Base-by-base conservation (phyloP, 2,113 vertebrate genomes). In the Nyctereutes procyonoides region DNA sequence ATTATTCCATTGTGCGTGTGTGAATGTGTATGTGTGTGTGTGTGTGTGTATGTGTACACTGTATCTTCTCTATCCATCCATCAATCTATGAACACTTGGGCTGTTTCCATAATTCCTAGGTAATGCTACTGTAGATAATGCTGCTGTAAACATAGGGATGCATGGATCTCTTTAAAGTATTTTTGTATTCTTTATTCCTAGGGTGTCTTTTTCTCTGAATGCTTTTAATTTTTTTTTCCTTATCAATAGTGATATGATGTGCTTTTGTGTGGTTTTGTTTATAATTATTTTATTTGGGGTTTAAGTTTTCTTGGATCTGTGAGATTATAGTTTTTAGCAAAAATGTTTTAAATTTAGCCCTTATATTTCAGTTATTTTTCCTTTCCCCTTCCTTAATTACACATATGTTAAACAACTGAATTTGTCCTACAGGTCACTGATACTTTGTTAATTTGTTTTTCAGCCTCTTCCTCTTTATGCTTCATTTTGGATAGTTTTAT, bases 401-500 rank as follows among this genome's bases (percentile, higher is more conserved):
- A 30, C 4, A 0, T 81, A 26, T 24, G 28, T 83, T 67, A 62
- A 24, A 14, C 15, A 71, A 48, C 60, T 95, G 58, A 51, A 30
- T 84, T 60, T 79, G 43, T 63, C 32, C 51, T 30, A 79, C 14
- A 53, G 17, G 4, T 88, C 32, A 87, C 58, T 76, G 35, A 91
- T 89, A 35, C 16, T 65, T 51, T 76, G 19, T 32, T 56, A 51
- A 53, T 17, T 90, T 71, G 24, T 43, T 95, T 62, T 71, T 43
- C 20, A 9, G 12, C 53, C 51, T 87, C 71, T 89, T 53, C 38
- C 55, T 69, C 20, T 76, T 5, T 89, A 0, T 71, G 20, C 58
- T 93, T 88, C 58, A 60, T 89, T 96, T 93, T 92, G 22, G 19
- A 71, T 94, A 87, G 60, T 71, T 91, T 63, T 82, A 7, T 65